Evolutionary conservation across 2,797 vertebrate genomes (phyloP).

Genomic region (Coregonus sp.): DNA sequence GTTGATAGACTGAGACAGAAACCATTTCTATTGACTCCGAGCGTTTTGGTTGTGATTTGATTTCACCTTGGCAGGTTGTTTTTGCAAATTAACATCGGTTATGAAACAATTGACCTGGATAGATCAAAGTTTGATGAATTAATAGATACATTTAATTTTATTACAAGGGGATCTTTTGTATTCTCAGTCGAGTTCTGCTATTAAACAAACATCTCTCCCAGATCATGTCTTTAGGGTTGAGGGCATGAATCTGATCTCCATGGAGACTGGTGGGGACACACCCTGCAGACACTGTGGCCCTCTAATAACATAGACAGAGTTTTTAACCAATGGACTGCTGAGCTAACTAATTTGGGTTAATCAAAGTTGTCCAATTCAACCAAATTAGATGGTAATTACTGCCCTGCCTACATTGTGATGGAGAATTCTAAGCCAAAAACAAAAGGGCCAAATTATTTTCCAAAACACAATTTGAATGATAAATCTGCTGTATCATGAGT

Average conservation of each 20-base stretch:
- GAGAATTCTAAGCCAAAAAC: too few relatives aligned
- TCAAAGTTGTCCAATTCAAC: not conserved
- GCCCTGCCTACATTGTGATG: not conserved
- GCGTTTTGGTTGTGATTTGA: not conserved
- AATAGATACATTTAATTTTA: too few relatives aligned
- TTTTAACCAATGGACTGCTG: not conserved
- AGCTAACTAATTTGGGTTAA: not conserved
- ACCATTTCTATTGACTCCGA: not conserved
- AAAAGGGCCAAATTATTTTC: too few relatives aligned
- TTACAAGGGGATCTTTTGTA: too few relatives aligned
- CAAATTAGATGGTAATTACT: not conserved
- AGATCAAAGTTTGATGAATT: too few relatives aligned
- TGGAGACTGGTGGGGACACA: not conserved
- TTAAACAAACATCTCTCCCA: too few relatives aligned
- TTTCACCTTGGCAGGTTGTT: too few relatives aligned
- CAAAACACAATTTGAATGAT: too few relatives aligned
- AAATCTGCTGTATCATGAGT: too few relatives aligned
- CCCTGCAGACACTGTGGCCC: not conserved
- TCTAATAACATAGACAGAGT: not conserved
- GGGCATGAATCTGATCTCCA: slow-evolving; percentile 37
- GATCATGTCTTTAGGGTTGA: slow-evolving; percentile 17
- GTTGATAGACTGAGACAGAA: not conserved
- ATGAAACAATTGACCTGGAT: too few relatives aligned
- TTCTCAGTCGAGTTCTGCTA: too few relatives aligned
- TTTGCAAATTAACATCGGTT: too few relatives aligned